Evolutionary conservation across 2,888 invertebrate species (phyloP).

Genomic region (Ernsta delagoae): DNA sequence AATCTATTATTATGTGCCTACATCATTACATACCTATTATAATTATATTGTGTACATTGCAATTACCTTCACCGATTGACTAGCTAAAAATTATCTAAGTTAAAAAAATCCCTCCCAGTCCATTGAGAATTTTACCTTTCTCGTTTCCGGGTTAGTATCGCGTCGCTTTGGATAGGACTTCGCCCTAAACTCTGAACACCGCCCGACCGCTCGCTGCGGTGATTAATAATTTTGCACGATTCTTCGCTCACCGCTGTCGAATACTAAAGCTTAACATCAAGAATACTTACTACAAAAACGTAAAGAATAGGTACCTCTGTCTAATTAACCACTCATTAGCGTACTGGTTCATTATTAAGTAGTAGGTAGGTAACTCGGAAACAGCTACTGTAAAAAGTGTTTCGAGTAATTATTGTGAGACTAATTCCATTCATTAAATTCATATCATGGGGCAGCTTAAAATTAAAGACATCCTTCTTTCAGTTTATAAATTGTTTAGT

Average conservation of each 20-base stretch:
- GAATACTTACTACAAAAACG: constrained; percentile 23
- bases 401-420: constrained; percentile 7
- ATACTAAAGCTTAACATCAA: constrained; percentile 28
- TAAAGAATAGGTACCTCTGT: constrained; percentile 11
- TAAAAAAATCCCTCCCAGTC: no score
- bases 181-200: constrained; percentile 60
- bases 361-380: background rate
- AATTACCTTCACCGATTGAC: no score
- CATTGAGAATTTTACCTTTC: no score
- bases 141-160: no score
- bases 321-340: constrained; percentile 30
- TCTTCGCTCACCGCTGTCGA: constrained; percentile 50
- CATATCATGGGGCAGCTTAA: background rate
- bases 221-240: constrained; percentile 78
- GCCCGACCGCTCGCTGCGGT: constrained; percentile 53
- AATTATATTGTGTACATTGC: no score
- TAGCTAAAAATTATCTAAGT: no score
- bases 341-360: constrained; percentile 10
- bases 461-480: constrained; percentile 1
- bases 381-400: constrained; percentile 17
- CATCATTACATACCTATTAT: no score
- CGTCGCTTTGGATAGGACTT: no score
- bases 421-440: constrained; percentile 1
- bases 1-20: no score
- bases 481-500: background rate